A percentile compares a stretch with the other conserved stretches of the same genome.
phyloP scores from a whole-genome alignment of 1,140 invertebrate genomes.

The Caenorhabditis elegans region DNA sequence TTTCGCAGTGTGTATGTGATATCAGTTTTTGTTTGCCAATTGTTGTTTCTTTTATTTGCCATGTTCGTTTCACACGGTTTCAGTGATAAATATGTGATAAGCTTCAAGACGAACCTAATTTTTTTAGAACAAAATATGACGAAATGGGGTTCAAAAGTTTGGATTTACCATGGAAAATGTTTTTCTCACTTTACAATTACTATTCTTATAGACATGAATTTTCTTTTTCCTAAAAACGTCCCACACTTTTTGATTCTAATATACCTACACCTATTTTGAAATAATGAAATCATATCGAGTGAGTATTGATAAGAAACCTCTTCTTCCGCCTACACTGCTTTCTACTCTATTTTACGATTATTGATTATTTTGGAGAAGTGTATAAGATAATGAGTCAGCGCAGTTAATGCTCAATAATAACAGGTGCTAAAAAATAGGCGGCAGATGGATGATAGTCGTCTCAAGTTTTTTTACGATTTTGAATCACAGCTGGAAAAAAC shows the following conservation, averaged over 20 bases:
- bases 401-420: neutral
- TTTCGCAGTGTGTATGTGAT: neutral
- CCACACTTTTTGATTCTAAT: no score
- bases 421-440: neutral
- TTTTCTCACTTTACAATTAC: no score
- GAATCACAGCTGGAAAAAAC: no score
- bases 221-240: no score
- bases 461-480: no score
- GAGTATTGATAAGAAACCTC: neutral
- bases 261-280: no score
- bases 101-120: neutral
- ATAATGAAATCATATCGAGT: no score
- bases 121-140: no score
- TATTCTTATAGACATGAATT: no score
- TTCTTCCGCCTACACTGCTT: neutral
- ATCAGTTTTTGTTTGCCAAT: constrained; percentile 12
- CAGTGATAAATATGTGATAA: neutral
- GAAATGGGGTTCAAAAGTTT: no score
- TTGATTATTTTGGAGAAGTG: neutral
- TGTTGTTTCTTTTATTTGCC: neutral
- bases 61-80: neutral
- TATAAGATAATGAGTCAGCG: neutral
- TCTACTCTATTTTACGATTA: neutral
- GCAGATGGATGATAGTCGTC: no score
- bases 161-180: no score